Evolutionary conservation across 2,797 vertebrate genomes (phyloP).

Genomic region (Picus viridis): DNA sequence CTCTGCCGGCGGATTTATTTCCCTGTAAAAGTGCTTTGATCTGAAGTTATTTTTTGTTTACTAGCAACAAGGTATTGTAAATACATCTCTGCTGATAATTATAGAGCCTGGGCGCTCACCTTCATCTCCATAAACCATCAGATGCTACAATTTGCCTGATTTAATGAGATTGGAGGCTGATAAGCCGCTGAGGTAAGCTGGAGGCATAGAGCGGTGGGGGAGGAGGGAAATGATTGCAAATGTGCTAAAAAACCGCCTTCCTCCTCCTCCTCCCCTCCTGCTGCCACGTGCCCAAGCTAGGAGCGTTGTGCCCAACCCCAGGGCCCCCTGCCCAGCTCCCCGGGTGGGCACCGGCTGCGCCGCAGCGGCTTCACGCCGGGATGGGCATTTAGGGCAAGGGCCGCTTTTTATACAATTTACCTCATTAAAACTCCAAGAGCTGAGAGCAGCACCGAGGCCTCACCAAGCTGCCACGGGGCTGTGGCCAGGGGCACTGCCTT

Average conservation of each 20-base stretch:
- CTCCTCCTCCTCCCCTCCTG: background rate
- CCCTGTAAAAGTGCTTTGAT: constrained; percentile 42
- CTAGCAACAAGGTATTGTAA: constrained; percentile 71
- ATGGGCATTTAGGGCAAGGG: constrained; percentile 69
- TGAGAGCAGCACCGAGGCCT: background rate
- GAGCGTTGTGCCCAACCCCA: background rate
- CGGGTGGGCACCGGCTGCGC: background rate
- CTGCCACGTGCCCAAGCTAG: background rate
- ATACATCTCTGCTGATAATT: constrained; percentile 68
- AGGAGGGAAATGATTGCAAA: constrained; percentile 54
- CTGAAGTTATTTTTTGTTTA: constrained; percentile 68
- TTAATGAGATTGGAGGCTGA: constrained; percentile 71
- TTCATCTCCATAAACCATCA: constrained; percentile 72
- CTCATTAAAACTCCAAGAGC: constrained; percentile 72
- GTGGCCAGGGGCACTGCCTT: background rate
- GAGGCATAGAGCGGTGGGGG: constrained; percentile 5
- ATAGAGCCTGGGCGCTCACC: constrained; percentile 62
- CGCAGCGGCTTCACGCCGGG: constrained; percentile 35
- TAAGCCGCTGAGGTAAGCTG: constrained; percentile 65
- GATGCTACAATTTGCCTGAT: constrained; percentile 75
- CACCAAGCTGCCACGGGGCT: background rate
- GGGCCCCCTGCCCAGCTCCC: constrained; percentile 20
- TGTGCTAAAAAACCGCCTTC: constrained; percentile 35
- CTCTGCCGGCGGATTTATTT: background rate
- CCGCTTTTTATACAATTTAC: constrained; percentile 61